Percentiles rank a stretch among this genome's conserved stretches.
These are phyloP conservation scores for Carassius auratus DNA, from an alignment of 2,113 vertebrate genomes.

Conservation along the genomic window DNA sequence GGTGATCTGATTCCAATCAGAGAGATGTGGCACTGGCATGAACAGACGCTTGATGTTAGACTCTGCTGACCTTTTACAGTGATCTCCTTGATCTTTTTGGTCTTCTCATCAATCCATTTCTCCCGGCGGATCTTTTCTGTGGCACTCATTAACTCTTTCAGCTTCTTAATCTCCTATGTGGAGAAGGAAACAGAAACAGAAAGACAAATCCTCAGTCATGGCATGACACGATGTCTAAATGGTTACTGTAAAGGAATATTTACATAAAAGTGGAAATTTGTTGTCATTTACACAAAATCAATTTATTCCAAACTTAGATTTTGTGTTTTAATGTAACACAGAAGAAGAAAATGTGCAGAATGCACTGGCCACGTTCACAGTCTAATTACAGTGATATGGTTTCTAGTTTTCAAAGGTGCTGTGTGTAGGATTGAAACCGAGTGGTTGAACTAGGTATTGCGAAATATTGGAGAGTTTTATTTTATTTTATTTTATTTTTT, in stretches of 20 bases:
- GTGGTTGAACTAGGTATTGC: too few species aligned
- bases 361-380: too few species aligned
- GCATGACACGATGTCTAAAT: neutral
- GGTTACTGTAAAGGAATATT: neutral
- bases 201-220: neutral
- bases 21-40: neutral
- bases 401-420: neutral
- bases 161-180: conserved; percentile 89
- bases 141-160: conserved; percentile 91
- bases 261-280: neutral
- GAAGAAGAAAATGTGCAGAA: neutral
- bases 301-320: neutral
- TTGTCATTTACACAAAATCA: neutral
- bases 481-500: too few species aligned
- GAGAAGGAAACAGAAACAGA: neutral
- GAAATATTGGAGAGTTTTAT: too few species aligned
- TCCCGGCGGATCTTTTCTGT: conserved; percentile 88
- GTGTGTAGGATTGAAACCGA: too few species aligned
- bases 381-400: neutral
- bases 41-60: neutral
- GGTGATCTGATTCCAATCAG: neutral
- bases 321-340: neutral
- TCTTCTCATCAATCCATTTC: conserved; percentile 97
- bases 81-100: conserved; percentile 95
- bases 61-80: conserved; percentile 86